These are phyloP conservation scores for Panorpa germanica DNA, from an alignment of 2,888 invertebrate genomes.

Conservation along the genomic window DNA sequence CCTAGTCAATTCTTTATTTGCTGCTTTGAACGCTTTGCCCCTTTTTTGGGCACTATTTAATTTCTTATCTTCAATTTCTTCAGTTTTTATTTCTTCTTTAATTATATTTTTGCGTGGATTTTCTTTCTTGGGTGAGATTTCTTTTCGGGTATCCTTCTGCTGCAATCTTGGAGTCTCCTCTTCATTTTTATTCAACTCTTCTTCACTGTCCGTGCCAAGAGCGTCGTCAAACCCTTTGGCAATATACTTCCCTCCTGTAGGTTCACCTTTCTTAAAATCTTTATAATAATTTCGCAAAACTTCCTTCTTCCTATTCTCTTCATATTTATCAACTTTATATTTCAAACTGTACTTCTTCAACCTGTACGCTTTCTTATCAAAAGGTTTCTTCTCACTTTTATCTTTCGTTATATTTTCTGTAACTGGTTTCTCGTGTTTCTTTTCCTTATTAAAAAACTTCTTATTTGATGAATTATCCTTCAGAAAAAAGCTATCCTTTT, in stretches of 20 bases:
- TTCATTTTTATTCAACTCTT: constrained; percentile 16
- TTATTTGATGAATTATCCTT: too few species aligned
- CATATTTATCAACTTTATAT: constrained; percentile 47
- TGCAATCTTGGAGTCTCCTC: constrained; percentile 7
- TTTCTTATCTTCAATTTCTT: too few species aligned
- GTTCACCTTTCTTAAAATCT: constrained; percentile 30
- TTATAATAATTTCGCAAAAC: constrained; percentile 35
- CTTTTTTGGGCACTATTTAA: too few species aligned
- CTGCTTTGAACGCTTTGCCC: too few species aligned
- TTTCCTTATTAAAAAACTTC: too few species aligned
- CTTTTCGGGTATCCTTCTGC: constrained; percentile 1
- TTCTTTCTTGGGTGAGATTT: constrained; percentile 15
- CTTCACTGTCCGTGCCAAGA: constrained; percentile 14
- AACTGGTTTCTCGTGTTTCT: too few species aligned
- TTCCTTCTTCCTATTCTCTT: constrained; percentile 38
- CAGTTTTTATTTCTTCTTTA: too few species aligned
- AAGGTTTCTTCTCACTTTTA: constrained; percentile 30
- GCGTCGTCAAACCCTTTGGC: constrained; percentile 30
- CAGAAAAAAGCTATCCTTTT: too few species aligned
- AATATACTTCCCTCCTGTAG: constrained; percentile 25
- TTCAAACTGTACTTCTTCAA: constrained; percentile 50
- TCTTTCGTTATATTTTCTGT: too few species aligned
- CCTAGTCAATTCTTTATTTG: constrained; percentile 30
- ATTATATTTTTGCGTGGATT: constrained; percentile 13
- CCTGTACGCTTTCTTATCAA: constrained; percentile 47